Evolutionary conservation across 2,113 vertebrate genomes (phyloP), one percentile per base, ranked within the genome.

Genomic region (Eurypyga helias): DNA sequence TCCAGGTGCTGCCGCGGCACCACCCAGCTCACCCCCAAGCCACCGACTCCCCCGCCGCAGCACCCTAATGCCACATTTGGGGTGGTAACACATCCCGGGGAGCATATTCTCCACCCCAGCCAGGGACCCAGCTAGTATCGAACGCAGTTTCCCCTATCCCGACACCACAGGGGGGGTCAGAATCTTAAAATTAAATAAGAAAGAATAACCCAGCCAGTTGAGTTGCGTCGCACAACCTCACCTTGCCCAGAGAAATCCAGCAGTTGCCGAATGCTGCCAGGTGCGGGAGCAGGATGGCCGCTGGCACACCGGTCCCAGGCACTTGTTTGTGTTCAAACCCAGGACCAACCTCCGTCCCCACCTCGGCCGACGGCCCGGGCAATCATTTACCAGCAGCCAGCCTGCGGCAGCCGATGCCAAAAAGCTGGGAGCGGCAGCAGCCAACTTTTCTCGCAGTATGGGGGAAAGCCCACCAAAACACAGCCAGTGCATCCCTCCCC

Each of bases 311-410:
- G 43, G 51, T 26, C 73, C 69, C 10, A 3, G 43, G 51, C 52
- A 55, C 87, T 81, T 26, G 46, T 11, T 38, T 2, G 73, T 60
- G 78, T 89, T 94, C 87, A 87, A 90, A 93, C 31, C 51, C 3
- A 0, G 78, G 67, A 65, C 85, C 78, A 49, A 17, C 10, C 66
- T 8, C 76, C 0, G 0, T 83, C 78, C 66, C 77, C 57, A 2
- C 94, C 88, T 10, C 0, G 2, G 23, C 41, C 1, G 0, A 26
- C 11, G 0, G 0, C 43, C 51, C 69, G 0, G 28, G 52, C 69
- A 95, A 97, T 95, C 96, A 95, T 96, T 97, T 75, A 96, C 96
- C 93, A 84, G 89, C 61, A 33, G 71, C 72, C 54, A 18, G 54
- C 10, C 0, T 1, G 1, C 0, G 1, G 38, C 31, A 64, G 1